Conservation (phyloP, 2,888 invertebrate species). For the Sinotaia quadrata region DNA sequence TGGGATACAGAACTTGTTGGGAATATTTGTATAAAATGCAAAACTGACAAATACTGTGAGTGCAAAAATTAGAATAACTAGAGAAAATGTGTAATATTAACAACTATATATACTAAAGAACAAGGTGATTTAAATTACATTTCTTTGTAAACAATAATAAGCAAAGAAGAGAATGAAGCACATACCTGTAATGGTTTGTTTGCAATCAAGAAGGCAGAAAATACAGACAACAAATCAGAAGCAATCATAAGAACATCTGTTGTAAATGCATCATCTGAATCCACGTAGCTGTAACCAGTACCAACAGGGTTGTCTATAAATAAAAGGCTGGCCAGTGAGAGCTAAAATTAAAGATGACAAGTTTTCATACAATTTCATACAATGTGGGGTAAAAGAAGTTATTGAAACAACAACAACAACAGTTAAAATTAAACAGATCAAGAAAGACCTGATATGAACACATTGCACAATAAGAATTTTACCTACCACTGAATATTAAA, state of each 20-base stretch:
- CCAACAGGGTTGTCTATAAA: constrained; percentile 94
- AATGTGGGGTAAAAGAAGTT: background rate
- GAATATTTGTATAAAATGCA: too few species aligned
- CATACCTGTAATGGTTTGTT: constrained; percentile 78
- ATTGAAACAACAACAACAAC: background rate
- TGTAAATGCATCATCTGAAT: constrained; percentile 74
- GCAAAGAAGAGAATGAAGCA: too few species aligned
- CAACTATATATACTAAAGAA: too few species aligned
- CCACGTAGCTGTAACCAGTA: constrained; percentile 87
- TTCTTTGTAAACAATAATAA: too few species aligned
- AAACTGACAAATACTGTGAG: too few species aligned
- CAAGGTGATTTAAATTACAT: too few species aligned
- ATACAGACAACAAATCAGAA: constrained; percentile 82
- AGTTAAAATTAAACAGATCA: background rate
- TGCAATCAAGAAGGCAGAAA: constrained; percentile 80
- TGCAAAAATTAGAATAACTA: too few species aligned
- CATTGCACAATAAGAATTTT: too few species aligned
- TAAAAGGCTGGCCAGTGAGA: constrained; percentile 84
- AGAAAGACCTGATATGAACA: background rate
- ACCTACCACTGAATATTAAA: too few species aligned
- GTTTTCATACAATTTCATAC: background rate
- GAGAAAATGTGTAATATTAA: too few species aligned
- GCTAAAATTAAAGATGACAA: constrained; percentile 72
- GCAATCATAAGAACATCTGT: constrained; percentile 80
- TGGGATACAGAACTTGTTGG: too few species aligned